phyloP scores from a whole-genome alignment of 2,888 invertebrate species.

The Polydrusus tereticollis region DNA sequence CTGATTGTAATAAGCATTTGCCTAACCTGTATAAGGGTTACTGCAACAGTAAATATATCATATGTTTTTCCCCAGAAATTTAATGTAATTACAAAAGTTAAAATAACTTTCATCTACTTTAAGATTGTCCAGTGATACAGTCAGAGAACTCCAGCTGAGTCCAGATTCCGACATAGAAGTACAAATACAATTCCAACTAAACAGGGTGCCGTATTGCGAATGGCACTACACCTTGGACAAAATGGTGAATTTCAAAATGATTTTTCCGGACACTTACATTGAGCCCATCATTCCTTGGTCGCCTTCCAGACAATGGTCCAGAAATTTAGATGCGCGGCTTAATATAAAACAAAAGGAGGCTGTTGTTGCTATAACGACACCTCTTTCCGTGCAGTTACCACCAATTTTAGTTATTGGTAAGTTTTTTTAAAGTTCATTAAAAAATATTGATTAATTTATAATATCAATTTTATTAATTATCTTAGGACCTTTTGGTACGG shows the following conservation, averaged over 20 bases:
- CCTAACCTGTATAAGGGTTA: too few species aligned
- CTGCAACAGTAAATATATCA: too few species aligned
- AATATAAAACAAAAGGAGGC: slow-evolving; percentile 86
- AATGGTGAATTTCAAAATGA: slow-evolving; percentile 77
- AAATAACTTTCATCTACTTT: not conserved
- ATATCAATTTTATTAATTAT: slow-evolving; percentile 1
- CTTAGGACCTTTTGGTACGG: slow-evolving; percentile 84
- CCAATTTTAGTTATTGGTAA: slow-evolving; percentile 76
- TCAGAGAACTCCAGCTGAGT: slow-evolving; percentile 46
- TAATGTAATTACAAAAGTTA: too few species aligned
- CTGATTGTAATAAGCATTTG: too few species aligned
- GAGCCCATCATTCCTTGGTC: slow-evolving; percentile 79
- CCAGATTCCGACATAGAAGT: slow-evolving; percentile 76
- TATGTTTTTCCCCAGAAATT: too few species aligned
- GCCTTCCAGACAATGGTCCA: slow-evolving; percentile 77
- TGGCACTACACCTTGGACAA: slow-evolving; percentile 88
- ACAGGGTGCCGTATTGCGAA: slow-evolving; percentile 84
- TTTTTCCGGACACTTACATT: slow-evolving; percentile 74
- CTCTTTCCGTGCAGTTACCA: slow-evolving; percentile 73
- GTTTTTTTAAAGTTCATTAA: not conserved
- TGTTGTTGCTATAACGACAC: slow-evolving; percentile 80
- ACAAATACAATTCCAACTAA: slow-evolving; percentile 85
- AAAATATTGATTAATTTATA: not conserved
- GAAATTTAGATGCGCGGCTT: slow-evolving; percentile 73
- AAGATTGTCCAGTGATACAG: slow-evolving; percentile 73